These are phyloP conservation scores for Chelonus formosanus DNA, from an alignment of 2,888 invertebrate genomes.

Conservation along the genomic window DNA sequence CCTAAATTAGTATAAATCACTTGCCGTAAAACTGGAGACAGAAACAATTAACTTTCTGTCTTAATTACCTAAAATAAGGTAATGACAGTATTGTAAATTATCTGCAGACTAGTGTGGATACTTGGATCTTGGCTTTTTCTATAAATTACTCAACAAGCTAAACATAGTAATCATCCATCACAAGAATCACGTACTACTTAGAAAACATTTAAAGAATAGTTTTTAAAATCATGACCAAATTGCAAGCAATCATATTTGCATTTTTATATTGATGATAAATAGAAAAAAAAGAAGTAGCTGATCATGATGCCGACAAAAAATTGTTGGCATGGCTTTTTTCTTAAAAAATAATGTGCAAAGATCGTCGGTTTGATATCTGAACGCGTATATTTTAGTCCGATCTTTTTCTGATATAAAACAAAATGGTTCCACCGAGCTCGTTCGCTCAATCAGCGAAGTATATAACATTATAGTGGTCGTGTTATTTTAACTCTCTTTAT, in stretches of 20 bases:
- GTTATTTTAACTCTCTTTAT: constrained; percentile 40
- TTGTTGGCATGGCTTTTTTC: constrained; percentile 3
- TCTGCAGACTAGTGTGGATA: too few relatives aligned
- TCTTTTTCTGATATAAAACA: constrained; percentile 49
- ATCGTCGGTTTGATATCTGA: constrained; percentile 9
- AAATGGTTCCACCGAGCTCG: constrained; percentile 47
- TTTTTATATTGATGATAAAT: neutral
- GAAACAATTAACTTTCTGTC: neutral
- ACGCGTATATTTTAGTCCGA: constrained; percentile 9
- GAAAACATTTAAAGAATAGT: too few relatives aligned
- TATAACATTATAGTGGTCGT: constrained; percentile 28
- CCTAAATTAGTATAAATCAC: too few relatives aligned
- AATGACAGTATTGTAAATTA: too few relatives aligned
- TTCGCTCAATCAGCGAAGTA: constrained; percentile 13
- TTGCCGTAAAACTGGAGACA: too few relatives aligned
- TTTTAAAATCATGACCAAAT: neutral
- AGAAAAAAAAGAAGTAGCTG: neutral
- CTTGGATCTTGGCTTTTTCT: neutral
- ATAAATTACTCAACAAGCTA: too few relatives aligned
- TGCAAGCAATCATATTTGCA: constrained; percentile 9
- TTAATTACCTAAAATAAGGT: neutral
- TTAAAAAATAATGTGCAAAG: constrained; percentile 4
- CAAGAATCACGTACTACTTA: too few relatives aligned
- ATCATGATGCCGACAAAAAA: constrained; percentile 5
- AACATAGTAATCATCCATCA: too few relatives aligned